phyloP scores from a whole-genome alignment of 2,888 invertebrate genomes.

The Dyspetes luteomarginatus region DNA sequence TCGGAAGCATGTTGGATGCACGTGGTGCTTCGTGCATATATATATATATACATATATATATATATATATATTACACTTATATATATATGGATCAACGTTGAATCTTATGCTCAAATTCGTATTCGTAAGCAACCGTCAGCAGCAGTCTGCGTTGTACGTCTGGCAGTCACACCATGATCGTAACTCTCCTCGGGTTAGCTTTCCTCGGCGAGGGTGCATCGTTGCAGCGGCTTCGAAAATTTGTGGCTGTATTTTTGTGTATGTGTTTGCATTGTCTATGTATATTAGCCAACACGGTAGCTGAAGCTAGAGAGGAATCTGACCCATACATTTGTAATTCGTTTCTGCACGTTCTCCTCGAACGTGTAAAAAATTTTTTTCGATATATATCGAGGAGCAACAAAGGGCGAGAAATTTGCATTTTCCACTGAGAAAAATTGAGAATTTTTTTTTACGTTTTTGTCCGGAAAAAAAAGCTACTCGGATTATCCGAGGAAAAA shows the following conservation, averaged over 20 bases:
- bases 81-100: not conserved
- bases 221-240: slow-evolving; percentile 26
- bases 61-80: not conserved
- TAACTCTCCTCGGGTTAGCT: slow-evolving; percentile 51
- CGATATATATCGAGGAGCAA: slow-evolving; percentile 41
- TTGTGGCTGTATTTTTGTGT: not conserved
- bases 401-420: not conserved
- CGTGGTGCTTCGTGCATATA: too few relatives aligned
- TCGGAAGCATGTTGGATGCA: slow-evolving; percentile 43
- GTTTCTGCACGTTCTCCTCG: slow-evolving; percentile 10
- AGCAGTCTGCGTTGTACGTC: slow-evolving; percentile 18
- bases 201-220: slow-evolving; percentile 23
- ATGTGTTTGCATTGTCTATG: not conserved
- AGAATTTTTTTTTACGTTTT: not conserved
- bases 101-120: slow-evolving; percentile 32
- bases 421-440: not conserved
- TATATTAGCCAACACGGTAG: slow-evolving; percentile 4
- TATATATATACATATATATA: too few relatives aligned
- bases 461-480: too few relatives aligned
- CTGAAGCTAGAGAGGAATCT: slow-evolving; percentile 5
- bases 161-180: slow-evolving; percentile 49
- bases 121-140: slow-evolving; percentile 56
- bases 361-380: slow-evolving; percentile 22
- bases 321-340: slow-evolving; percentile 5
- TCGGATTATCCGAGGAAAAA: too few relatives aligned